Base-by-base conservation (phyloP, 2,797 vertebrate species). In the Gallinago nigripennis region DNA sequence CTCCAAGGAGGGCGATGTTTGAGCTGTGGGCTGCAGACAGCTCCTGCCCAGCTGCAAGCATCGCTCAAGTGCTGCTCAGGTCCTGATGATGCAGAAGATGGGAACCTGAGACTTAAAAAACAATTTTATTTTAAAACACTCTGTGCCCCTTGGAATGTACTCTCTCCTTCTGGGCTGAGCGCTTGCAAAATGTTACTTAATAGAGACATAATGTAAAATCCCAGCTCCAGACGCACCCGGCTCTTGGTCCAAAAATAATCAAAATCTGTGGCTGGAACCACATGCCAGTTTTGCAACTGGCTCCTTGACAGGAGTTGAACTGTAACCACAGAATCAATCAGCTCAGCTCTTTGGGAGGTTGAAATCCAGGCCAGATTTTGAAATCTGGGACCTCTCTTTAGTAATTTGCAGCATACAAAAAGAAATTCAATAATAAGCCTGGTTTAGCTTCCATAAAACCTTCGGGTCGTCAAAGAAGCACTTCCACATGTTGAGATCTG, bases 281-380 rank as follows among this genome's bases (percentile, higher is more conserved):
- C 64, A 94, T 92, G 94, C 93, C 93, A 90, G 83, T 93, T 95
- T 92, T 95, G 90, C 81, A 94, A n/a, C 79, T 91, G 95, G 93
- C 95, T 95, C 65, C 18, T 7, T 93, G 94, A 93, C 96, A 97
- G 69, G 63, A 89, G 53, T 87, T 96, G 93, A 95, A 93, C 86
- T 93, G 24, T 93, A 95, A 96, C 88, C 93, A 91, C 61, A 61
- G 88, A 96, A 80, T 95, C 92, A 82, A 86, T 91, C 94, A 87
- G 75, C 64, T 75, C 75, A 91, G 81, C 93, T 82, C 90, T 89
- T 82, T 95, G 95, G 94, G 94, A 96, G 95, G 95, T 78, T 95
- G 86, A 95, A 95, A 95, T 81, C 33, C 75, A 87, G 92, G 86
- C 94, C 82, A 93, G 88, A 93, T 93, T 93, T 94, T 95, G 83